These are phyloP conservation scores for Irena cyanogastra DNA, from an alignment of 2,113 vertebrate species.

Conservation along the genomic window DNA sequence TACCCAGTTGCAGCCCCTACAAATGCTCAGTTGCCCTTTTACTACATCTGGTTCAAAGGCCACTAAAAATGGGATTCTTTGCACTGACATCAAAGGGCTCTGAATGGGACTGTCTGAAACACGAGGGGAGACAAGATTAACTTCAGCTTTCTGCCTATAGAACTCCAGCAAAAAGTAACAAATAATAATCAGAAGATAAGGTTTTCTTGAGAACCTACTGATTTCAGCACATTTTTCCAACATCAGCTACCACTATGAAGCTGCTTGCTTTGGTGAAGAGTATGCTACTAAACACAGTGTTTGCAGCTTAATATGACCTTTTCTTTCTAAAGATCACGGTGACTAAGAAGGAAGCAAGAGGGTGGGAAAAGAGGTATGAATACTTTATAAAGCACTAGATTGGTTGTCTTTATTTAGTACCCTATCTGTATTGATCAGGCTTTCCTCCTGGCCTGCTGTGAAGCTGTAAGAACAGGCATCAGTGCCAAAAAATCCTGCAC, in stretches of 20 bases:
- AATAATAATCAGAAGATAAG: slow-evolving; percentile 16
- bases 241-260: neutral
- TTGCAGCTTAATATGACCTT: neutral
- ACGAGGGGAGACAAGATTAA: slow-evolving; percentile 19
- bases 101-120: slow-evolving; percentile 12
- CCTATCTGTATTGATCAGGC: neutral
- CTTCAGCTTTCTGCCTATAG: slow-evolving; percentile 22
- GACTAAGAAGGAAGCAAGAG: neutral
- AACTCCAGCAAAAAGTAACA: slow-evolving; percentile 23
- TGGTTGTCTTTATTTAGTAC: neutral
- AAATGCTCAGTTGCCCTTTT: slow-evolving; percentile 47
- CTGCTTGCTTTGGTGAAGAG: neutral
- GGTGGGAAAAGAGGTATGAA: neutral
- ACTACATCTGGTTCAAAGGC: slow-evolving; percentile 59
- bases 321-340: neutral
- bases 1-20: neutral
- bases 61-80: slow-evolving; percentile 58
- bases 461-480: neutral
- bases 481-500: neutral
- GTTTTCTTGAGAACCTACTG: slow-evolving; percentile 9
- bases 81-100: slow-evolving; percentile 48
- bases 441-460: neutral
- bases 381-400: neutral
- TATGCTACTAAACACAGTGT: neutral
- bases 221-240: slow-evolving; percentile 33